Evolutionary conservation across 1,140 invertebrate genomes (phyloP), one percentile per base, ranked within the genome.

Genomic region (Hyles euphorbiae): DNA sequence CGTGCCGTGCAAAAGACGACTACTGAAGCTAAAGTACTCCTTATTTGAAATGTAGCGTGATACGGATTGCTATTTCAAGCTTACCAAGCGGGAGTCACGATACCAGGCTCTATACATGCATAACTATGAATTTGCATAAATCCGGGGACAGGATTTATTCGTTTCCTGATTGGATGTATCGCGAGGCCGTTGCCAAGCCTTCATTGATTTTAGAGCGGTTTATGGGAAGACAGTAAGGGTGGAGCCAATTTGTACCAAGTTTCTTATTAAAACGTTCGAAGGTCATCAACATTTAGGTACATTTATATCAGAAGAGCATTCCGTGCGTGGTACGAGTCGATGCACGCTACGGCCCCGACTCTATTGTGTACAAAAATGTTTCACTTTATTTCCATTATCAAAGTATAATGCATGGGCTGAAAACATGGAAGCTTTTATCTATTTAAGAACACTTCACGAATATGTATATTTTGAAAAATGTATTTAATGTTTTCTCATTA

Each of bases 21-120:
- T 81, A 80, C 58, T 66, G 69, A 60, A 58, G 63, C 44, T 61
- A n/a, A 75, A 61, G 77, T 78, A 78, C 72, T 68, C 69, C 65
- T 68, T 67, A 67, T 74, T 72, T 49, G 63, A 71, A 70, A 65
- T 63, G 63, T 87, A 83, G 82, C 83, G 82, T 88, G 83, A 75
- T 79, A 63, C 52, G 68, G 73, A 67, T 72, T 71, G 75, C 69
- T 83, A 81, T 83, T 81, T 77, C 76, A 77, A 63, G 65, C 74
- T 76, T 63, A 68, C 69, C 65, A 63, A 69, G 63, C 63, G 67
- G 74, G 57, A 78, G 76, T 83, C 83, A 85, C 85, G 84, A 87
- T 77, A 87, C 74, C 74, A 72, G 75, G 68, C 67, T 34, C n/a
- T 34, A 52, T 34, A 47, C 51, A 46, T 58, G 52, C 36, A 45